Percentiles rank a stretch among this genome's conserved stretches.
These are phyloP conservation scores for Sylvietta virens DNA, from an alignment of 2,113 vertebrate genomes.

Conservation along the genomic window DNA sequence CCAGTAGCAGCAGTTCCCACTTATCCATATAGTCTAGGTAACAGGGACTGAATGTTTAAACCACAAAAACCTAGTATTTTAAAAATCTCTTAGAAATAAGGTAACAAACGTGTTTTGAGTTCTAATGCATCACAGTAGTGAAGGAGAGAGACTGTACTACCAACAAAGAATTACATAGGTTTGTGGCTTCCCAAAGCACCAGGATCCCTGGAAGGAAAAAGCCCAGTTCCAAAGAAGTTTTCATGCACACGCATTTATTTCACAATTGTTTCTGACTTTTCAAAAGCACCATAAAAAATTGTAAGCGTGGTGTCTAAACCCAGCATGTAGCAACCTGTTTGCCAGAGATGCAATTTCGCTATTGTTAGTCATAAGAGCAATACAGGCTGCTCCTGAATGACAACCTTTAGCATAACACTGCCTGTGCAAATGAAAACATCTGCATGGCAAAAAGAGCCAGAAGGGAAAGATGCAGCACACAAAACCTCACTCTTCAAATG, in stretches of 20 bases:
- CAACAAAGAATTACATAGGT: not conserved
- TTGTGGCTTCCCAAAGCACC: not conserved
- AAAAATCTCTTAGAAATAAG: not conserved
- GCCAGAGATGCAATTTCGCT: not conserved
- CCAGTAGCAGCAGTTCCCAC: not conserved
- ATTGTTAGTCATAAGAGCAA: not conserved
- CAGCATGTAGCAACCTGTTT: not conserved
- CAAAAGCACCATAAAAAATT: not conserved
- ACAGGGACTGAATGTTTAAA: not conserved
- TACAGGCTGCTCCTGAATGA: not conserved
- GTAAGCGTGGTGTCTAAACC: not conserved
- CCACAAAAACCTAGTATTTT: not conserved
- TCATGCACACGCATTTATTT: not conserved
- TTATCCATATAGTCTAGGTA: not conserved
- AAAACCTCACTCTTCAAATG: not conserved
- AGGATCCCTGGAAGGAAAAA: not conserved
- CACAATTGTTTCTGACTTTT: not conserved
- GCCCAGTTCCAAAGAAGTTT: not conserved
- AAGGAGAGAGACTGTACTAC: not conserved
- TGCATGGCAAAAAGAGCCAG: not conserved
- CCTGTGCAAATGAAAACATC: not conserved
- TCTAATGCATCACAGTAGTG: accelerated
- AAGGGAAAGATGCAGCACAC: not conserved
- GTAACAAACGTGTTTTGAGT: not conserved
- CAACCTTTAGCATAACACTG: not conserved